phyloP scores from a whole-genome alignment of 1,140 invertebrate species.

The Leptinotarsa defecta region DNA sequence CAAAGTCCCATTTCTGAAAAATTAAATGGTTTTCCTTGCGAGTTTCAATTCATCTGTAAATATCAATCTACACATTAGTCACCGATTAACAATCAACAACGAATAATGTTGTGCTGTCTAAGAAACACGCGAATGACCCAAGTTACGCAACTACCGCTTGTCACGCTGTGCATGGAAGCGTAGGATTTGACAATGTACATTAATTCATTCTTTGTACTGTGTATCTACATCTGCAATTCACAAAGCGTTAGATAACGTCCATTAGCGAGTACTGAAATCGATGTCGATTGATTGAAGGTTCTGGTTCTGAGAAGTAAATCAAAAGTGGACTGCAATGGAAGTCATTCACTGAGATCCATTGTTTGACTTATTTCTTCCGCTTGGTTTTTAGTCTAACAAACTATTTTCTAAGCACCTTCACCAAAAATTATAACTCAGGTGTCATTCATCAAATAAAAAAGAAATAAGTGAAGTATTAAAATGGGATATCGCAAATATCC shows the following conservation, averaged over 20 bases:
- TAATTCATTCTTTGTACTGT: conserved; percentile 2
- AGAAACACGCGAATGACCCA: neutral
- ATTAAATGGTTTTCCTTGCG: conserved; percentile 9
- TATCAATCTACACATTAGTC: too few species aligned
- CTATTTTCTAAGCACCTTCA: too few species aligned
- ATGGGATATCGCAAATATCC: too few species aligned
- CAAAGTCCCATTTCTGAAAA: conserved; percentile 14
- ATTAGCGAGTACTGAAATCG: neutral
- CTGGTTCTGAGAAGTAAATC: neutral
- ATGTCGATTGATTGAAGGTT: neutral
- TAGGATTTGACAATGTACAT: conserved; percentile 6
- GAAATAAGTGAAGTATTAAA: too few species aligned
- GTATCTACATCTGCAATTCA: neutral
- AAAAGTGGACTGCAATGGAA: neutral
- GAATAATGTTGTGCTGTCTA: neutral
- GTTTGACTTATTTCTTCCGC: too few species aligned
- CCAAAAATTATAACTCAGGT: too few species aligned
- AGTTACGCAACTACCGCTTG: conserved; percentile 1
- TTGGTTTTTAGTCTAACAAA: too few species aligned
- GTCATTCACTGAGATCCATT: too few species aligned
- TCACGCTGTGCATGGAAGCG: neutral
- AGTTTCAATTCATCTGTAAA: neutral
- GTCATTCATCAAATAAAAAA: too few species aligned
- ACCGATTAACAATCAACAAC: too few species aligned
- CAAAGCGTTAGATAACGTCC: conserved; percentile 8